Evolutionary conservation across 2,797 vertebrate genomes (phyloP), one percentile per base, ranked within the genome.

Genomic region (Protosalanx chinensis): DNA sequence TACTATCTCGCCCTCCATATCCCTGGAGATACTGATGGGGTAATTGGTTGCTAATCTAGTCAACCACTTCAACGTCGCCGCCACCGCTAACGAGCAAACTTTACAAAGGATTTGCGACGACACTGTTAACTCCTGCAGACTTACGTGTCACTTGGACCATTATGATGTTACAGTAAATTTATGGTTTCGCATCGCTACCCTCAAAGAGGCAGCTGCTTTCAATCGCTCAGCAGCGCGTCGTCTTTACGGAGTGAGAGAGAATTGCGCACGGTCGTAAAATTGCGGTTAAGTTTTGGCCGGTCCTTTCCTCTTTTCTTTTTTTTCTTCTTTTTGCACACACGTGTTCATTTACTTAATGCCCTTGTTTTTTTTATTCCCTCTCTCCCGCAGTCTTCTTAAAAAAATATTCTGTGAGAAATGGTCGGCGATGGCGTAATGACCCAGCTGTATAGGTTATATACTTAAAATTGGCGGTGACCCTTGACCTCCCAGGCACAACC

Each of bases 191-290:
- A 37, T 58, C 72, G 60, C 80, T 79, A 76, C 75, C 69, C 58
- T 72, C n/a, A 77, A 64, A 64, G 59, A 75, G 72, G 72, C 90
- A 90, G 76, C 88, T 90, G 89, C 80, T 87, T 89, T 63, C 73
- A 85, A 85, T 88, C 77, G 71, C 63, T 63, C 41, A 8, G 78
- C 78, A 83, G 79, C 82, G 67, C 76, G 79, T 78, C 61, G 18
- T 79, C 88, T 69, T 87, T 81, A 87, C 61, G 77, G 71, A 87
- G 82, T 84, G 79, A 83, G 76, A 76, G 82, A 84, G 72, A 79
- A 79, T 82, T 81, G 81, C 78, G 76, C 71, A 73, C 6, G n/a
- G 71, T 86, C 76, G 81, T 90, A 87, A 90, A 91, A 86, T 77
- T 64, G 33, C 71, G 83, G 75, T 46, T 46, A 72, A 73, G 76